Percentiles rank a stretch among this genome's conserved stretches.
These are phyloP conservation scores for Capitulum mitella DNA, from an alignment of 2,888 invertebrate genomes.

Conservation along the genomic window DNA sequence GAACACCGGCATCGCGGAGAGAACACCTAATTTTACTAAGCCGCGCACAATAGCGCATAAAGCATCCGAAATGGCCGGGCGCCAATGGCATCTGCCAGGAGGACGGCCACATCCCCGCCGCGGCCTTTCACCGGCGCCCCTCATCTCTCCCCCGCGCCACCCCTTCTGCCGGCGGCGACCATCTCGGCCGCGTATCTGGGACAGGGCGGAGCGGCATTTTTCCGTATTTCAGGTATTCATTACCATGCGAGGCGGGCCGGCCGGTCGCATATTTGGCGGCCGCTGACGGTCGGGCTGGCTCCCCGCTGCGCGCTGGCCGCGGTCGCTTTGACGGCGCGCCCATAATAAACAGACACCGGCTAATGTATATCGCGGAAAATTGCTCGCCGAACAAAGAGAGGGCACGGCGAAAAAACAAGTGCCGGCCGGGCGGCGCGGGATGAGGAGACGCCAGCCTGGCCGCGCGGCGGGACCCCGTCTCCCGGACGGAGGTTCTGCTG, in stretches of 20 bases:
- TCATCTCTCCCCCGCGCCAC: constrained; percentile 6
- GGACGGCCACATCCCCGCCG: not conserved
- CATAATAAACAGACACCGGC: constrained; percentile 11
- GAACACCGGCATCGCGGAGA: not conserved
- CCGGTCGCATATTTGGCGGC: not conserved
- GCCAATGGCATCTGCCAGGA: not conserved
- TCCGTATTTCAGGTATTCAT: constrained; percentile 16
- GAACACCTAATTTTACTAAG: not conserved
- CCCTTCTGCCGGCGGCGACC: not conserved
- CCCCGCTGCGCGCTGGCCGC: constrained; percentile 4
- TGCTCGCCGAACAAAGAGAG: not conserved
- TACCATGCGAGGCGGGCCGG: not conserved
- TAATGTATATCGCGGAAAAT: constrained; percentile 23
- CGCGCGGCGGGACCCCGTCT: too few species aligned
- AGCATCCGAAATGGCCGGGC: not conserved
- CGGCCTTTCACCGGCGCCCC: not conserved
- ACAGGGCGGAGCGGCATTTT: not conserved
- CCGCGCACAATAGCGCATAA: not conserved
- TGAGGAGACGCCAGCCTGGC: not conserved
- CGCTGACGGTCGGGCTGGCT: not conserved
- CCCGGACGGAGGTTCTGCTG: too few species aligned
- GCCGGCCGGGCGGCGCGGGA: not conserved
- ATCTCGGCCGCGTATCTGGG: not conserved
- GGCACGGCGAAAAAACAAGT: constrained; percentile 4
- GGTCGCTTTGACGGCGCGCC: constrained; percentile 1